Evolutionary conservation across 1,140 invertebrate species (phyloP), one percentile per base, ranked within the genome.

Genomic region (Procambarus virginalis): DNA sequence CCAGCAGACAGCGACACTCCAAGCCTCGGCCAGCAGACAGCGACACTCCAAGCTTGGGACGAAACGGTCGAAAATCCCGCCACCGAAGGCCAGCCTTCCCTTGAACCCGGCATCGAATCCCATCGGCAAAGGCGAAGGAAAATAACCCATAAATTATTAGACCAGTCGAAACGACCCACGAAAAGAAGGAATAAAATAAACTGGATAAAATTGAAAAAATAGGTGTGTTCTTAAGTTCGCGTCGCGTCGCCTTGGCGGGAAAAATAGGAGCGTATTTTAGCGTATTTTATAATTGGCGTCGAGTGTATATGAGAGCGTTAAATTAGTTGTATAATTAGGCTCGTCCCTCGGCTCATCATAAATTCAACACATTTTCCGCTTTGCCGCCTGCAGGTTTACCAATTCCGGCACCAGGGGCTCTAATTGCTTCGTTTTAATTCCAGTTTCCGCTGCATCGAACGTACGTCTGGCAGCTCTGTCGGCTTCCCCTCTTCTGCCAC

Each of bases 291-390:
- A 84, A 84, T 73, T 73, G 83, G 83, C 68, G 68, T 20, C 20
- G 68, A 70, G 60, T 75, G 83, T 75, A 75, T 76, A 75, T 76
- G 83, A 60, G 55, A 58, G 84, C 55, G 84, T 10, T 85, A 85
- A 85, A 85, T 85, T 85, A 85, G 75, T 58, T 76, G 84, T 77
- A 85, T 85, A 85, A 85, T 85, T 85, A 85, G 84, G 12, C n/a
- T 17, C n/a, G 73, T 85, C 84, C 84, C 84, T 58, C 60, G 84
- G 68, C 84, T 85, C 84, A 85, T 85, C 84, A 85, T 85, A 85
- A 76, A 85, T 85, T 85, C 84, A 85, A 60, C 73, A 45, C 84
- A 85, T 85, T 85, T 85, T 77, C 84, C 84, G 70, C 70, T 58
- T 58, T 55, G 55, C 70, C 51, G 84, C 84, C 73, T 49, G n/a